Base-by-base conservation (phyloP, 2,113 vertebrate species). In the Rhynchomys soricoides region DNA sequence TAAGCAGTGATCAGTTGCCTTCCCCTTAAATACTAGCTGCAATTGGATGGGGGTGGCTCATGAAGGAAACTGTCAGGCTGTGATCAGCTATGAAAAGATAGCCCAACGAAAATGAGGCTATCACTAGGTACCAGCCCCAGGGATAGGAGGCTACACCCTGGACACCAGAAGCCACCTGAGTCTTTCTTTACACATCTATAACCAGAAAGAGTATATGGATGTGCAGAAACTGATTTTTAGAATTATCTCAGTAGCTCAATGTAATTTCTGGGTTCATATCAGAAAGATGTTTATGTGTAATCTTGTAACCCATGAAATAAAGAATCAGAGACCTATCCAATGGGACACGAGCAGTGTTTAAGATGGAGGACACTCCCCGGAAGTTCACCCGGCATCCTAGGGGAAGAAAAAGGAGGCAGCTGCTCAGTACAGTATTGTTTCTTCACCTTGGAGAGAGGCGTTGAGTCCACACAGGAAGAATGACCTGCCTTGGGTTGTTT, bases 381-480 rank as follows among this genome's bases (percentile, higher is more conserved):
- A 82, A 91, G 19, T 68, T 91, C 59, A 64, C 26, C 45, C 3
- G 24, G 13, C 17, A 21, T 50, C 77, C 50, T 70, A 50, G 50
- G 50, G 89, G 37, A 82, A 73, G 37, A 55, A 70, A 89, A 93
- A 16, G 59, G 5, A 55, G 29, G 24, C 21, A 9, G 10, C 29
- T 71, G 43, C 64, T 92, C 55, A 62, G 43, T 0, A 21, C 45
- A 90, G 4, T 29, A 77, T 31, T 79, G 29, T 74, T 81, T 91
- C 55, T 90, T 29, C 59, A 78, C 24, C 71, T 88, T 68, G 74
- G 6, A 90, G 31, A 75, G 50, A 89, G 62, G 52, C 34, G 22
- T 59, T 95, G 82, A 94, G n/a, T 95, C 91, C 75, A 11, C 31
- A 22, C 66, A 92, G 4, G 70, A 78, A 64, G 79, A 79, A 59